Percentiles rank a stretch among this genome's conserved stretches.
phyloP scores from a whole-genome alignment of 2,113 vertebrate genomes.

The Antechinus stuartii region DNA sequence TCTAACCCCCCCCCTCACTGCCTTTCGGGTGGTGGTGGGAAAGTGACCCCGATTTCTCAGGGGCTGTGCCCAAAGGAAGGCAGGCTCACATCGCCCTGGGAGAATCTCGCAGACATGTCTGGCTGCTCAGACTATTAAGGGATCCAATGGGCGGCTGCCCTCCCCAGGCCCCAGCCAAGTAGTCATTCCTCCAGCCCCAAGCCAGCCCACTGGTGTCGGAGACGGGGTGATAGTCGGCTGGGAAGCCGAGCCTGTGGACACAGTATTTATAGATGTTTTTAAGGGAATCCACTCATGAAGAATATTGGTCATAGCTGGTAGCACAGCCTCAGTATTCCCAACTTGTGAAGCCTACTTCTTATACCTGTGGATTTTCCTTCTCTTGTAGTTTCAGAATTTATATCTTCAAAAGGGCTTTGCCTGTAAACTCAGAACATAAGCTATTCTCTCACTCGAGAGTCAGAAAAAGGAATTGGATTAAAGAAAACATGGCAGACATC shows the following conservation, averaged over 20 bases:
- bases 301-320: background rate
- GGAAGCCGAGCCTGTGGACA: background rate
- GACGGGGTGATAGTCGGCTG: background rate
- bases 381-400: slow-evolving; percentile 18
- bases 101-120: background rate
- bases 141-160: background rate
- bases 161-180: background rate
- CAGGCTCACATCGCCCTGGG: background rate
- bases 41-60: background rate
- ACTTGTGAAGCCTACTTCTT: background rate
- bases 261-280: background rate
- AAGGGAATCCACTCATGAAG: background rate
- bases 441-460: slow-evolving; percentile 54
- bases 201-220: background rate
- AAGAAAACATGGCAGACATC: slow-evolving; percentile 33
- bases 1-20: slow-evolving; percentile 42
- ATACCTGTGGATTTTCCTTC: slow-evolving; percentile 16
- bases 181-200: background rate
- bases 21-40: background rate
- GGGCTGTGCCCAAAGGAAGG: background rate
- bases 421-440: slow-evolving; percentile 10
- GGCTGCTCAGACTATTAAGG: background rate
- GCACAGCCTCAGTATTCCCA: background rate
- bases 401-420: slow-evolving; percentile 13
- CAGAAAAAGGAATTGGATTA: slow-evolving; percentile 25